A percentile compares a stretch with the other conserved stretches of the same genome.
phyloP scores from a whole-genome alignment of 2,888 invertebrate genomes.

The Hypena proboscidalis region DNA sequence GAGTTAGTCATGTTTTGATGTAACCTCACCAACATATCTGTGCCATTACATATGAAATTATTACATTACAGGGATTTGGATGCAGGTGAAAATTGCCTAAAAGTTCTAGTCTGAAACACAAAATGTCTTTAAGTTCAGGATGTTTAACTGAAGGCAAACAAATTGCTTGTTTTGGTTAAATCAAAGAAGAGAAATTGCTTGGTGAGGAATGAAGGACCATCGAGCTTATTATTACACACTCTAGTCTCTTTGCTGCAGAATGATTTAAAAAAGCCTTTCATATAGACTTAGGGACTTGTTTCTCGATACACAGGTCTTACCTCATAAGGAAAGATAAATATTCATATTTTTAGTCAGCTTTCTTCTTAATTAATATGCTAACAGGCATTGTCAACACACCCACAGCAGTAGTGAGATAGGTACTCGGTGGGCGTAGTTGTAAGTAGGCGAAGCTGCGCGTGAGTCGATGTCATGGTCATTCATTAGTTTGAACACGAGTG shows the following conservation, averaged over 20 bases:
- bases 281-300: conserved; percentile 10
- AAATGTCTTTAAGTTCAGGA: too few relatives aligned
- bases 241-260: conserved; percentile 1
- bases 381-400: conserved; percentile 80
- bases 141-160: too few relatives aligned
- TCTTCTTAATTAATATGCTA: conserved; percentile 84
- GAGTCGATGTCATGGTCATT: conserved; percentile 72
- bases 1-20: conserved; percentile 38
- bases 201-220: too few relatives aligned
- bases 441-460: conserved; percentile 63
- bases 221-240: too few relatives aligned
- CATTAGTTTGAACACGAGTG: conserved; percentile 52
- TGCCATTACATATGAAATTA: conserved; percentile 7
- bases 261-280: conserved; percentile 6
- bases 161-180: too few relatives aligned
- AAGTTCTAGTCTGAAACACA: neutral
- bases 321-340: conserved; percentile 65
- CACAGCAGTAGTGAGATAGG: conserved; percentile 56
- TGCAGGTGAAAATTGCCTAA: neutral
- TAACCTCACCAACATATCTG: conserved; percentile 22
- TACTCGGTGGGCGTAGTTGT: conserved; percentile 64
- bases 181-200: too few relatives aligned
- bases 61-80: neutral
- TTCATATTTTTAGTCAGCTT: conserved; percentile 76
- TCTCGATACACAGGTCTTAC: conserved; percentile 32